Conservation (phyloP, 2,888 invertebrate genomes). For the Eupithecia subumbrata region DNA sequence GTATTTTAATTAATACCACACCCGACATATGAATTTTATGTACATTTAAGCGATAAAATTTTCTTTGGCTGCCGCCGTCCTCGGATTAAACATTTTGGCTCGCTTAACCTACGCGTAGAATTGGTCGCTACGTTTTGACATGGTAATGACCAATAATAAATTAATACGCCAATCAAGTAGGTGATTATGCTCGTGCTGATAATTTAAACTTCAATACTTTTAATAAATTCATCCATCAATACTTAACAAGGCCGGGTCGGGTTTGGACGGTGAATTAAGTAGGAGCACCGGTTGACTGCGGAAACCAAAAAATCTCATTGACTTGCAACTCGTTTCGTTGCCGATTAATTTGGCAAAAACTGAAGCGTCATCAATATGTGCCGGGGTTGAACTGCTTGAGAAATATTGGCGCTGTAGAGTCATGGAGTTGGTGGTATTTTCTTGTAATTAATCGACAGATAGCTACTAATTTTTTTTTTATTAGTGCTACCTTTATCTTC, state of each 20-base stretch:
- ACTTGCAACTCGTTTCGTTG: slow-evolving; percentile 39
- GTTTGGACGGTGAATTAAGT: slow-evolving; percentile 24
- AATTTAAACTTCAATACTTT: slow-evolving; percentile 15
- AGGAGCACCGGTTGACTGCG: slow-evolving; percentile 34
- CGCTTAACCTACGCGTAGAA: not conserved
- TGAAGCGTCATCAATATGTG: slow-evolving; percentile 44
- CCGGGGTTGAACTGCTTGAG: slow-evolving; percentile 36
- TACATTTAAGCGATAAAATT: slow-evolving; percentile 66
- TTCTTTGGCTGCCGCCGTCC: slow-evolving; percentile 49
- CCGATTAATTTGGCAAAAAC: slow-evolving; percentile 47
- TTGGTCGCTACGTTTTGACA: slow-evolving; percentile 13
- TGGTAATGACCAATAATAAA: slow-evolving; percentile 9
- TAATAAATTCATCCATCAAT: slow-evolving; percentile 32
- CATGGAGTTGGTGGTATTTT: slow-evolving; percentile 10
- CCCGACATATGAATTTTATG: slow-evolving; percentile 67
- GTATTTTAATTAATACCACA: slow-evolving; percentile 78
- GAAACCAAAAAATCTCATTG: slow-evolving; percentile 43
- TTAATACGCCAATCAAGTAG: slow-evolving; percentile 5
- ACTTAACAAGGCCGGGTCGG: slow-evolving; percentile 26
- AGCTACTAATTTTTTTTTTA: not conserved
- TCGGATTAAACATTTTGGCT: slow-evolving; percentile 40
- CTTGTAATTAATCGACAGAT: not conserved
- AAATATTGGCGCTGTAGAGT: slow-evolving; percentile 42
- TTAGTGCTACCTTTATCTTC: too few relatives aligned
- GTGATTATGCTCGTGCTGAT: not conserved